phyloP scores from a whole-genome alignment of 1,140 invertebrate genomes.

The Drosophila yakuba region DNA sequence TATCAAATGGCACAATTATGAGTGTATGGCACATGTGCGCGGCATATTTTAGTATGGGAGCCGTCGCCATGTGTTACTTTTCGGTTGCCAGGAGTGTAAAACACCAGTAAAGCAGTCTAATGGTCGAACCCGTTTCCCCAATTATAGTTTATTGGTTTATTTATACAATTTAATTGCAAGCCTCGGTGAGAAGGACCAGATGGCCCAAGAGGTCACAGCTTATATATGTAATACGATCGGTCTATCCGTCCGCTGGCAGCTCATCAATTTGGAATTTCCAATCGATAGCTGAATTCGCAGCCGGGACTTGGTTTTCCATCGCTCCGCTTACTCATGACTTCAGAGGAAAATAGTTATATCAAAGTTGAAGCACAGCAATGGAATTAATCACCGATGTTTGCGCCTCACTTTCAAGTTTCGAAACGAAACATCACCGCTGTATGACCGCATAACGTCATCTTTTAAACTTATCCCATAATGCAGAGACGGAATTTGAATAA shows the following conservation, averaged over 20 bases:
- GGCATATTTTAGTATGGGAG: slow-evolving; percentile 3
- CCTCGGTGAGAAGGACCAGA: slow-evolving; percentile 36
- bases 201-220: slow-evolving; percentile 23
- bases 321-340: neutral
- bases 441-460: slow-evolving; percentile 14
- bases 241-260: slow-evolving; percentile 6
- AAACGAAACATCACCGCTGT: neutral
- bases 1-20: neutral
- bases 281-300: slow-evolving; percentile 14
- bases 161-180: slow-evolving; percentile 40
- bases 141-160: slow-evolving; percentile 31
- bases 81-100: neutral
- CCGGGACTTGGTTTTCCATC: neutral
- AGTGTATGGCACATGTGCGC: neutral
- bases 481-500: slow-evolving; percentile 14
- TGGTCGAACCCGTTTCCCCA: slow-evolving; percentile 10
- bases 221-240: slow-evolving; percentile 17
- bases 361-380: neutral
- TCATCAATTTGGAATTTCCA: slow-evolving; percentile 40
- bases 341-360: neutral
- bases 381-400: slow-evolving; percentile 1
- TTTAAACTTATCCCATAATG: neutral
- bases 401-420: neutral
- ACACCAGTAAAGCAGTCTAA: slow-evolving; percentile 8
- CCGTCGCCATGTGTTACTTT: slow-evolving; percentile 6